These are phyloP conservation scores for Thamnophis elegans DNA, from an alignment of 2,797 vertebrate species.

Conservation along the genomic window DNA sequence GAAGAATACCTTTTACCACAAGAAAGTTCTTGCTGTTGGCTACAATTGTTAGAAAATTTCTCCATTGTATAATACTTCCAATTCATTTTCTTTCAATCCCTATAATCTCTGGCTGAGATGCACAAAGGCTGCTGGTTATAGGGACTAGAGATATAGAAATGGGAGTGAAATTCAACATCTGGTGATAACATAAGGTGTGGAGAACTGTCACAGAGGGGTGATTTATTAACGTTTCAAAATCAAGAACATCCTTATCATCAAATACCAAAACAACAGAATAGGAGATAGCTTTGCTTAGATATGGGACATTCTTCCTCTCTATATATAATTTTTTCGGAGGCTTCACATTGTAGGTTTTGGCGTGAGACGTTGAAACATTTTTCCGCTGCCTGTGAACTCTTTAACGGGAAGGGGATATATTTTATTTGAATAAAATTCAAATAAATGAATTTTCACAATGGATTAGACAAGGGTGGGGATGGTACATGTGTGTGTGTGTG, in stretches of 20 bases:
- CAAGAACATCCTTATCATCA: background rate
- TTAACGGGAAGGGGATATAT: background rate
- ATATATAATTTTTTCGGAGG: background rate
- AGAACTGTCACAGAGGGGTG: background rate
- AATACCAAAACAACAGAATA: background rate
- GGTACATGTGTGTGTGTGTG: background rate
- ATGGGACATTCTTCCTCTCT: background rate
- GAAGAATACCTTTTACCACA: too few species aligned
- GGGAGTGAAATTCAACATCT: background rate
- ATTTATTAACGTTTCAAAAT: background rate
- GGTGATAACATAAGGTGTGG: background rate
- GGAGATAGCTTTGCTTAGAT: background rate
- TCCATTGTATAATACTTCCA: background rate
- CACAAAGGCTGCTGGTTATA: background rate
- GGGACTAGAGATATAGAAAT: background rate
- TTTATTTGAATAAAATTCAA: too few species aligned
- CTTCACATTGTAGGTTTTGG: background rate
- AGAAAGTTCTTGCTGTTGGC: background rate
- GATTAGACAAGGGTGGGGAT: background rate
- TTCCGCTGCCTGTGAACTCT: background rate
- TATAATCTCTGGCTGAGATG: background rate
- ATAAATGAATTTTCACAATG: too few species aligned
- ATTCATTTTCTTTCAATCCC: background rate
- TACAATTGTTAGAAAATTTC: background rate
- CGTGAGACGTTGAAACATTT: background rate